These are phyloP conservation scores for Apocrypta bakeri DNA, from an alignment of 1,140 invertebrate species.

Conservation along the genomic window DNA sequence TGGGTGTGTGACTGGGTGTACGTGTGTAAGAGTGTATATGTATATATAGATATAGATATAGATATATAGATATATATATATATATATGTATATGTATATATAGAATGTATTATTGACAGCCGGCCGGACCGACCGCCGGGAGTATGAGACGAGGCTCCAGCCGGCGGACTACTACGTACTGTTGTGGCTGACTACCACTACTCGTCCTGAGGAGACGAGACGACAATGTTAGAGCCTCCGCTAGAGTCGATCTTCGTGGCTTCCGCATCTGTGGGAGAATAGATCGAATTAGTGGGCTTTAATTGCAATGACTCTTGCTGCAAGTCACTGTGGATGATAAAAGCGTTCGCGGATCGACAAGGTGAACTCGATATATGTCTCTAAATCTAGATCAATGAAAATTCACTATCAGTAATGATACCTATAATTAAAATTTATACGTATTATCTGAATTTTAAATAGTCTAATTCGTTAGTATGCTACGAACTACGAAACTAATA, in stretches of 20 bases:
- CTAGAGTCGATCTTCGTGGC: conserved; percentile 11
- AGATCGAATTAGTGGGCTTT: background rate
- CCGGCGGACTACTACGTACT: background rate
- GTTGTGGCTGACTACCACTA: background rate
- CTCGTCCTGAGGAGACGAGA: background rate
- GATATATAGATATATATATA: no score
- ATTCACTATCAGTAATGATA: no score
- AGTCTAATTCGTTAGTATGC: no score
- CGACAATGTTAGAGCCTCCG: background rate
- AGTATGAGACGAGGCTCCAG: background rate
- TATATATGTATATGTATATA: no score
- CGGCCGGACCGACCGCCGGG: background rate
- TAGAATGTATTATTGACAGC: background rate
- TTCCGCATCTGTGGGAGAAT: conserved; percentile 16
- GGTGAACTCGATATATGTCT: background rate
- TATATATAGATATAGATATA: no score
- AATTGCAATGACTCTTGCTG: background rate
- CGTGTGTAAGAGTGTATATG: no score
- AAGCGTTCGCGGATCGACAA: no score
- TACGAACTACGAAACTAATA: no score
- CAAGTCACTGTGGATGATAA: no score
- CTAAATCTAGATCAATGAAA: no score
- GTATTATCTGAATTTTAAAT: no score
- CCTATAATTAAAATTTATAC: no score
- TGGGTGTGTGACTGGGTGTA: background rate